These are phyloP conservation scores for Eptesicus fuscus DNA, from an alignment of 2,113 vertebrate genomes.

Conservation along the genomic window DNA sequence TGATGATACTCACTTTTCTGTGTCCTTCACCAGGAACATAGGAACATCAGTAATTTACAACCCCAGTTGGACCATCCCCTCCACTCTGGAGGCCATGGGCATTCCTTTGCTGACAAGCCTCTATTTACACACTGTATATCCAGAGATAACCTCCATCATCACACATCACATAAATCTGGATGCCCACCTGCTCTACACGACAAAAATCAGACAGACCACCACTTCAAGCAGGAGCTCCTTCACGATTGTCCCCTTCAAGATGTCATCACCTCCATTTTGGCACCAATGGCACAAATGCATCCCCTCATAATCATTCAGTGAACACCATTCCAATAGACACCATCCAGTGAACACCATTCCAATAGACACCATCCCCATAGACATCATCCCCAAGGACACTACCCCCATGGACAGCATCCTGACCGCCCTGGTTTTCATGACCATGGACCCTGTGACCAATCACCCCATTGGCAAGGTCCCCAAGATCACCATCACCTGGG, in stretches of 20 bases:
- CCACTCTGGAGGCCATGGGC: neutral
- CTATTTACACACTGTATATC: neutral
- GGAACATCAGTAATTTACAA: neutral
- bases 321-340: neutral
- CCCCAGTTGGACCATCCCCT: neutral
- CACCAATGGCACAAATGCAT: neutral
- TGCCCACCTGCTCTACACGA: conserved; percentile 5
- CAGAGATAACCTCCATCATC: neutral
- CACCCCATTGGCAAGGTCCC: neutral
- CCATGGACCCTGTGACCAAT: conserved; percentile 51
- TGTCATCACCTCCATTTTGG: neutral
- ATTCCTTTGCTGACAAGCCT: conserved; percentile 10
- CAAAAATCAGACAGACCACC: neutral
- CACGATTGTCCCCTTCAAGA: neutral
- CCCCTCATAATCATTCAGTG: neutral
- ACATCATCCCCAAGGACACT: neutral
- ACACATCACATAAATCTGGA: neutral
- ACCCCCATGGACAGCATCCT: neutral
- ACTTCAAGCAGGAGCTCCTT: neutral
- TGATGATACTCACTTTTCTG: neutral
- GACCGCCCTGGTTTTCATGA: neutral
- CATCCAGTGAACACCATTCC: fast-evolving
- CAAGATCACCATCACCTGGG: neutral
- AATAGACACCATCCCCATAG: neutral
- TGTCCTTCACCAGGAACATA: conserved; percentile 15